These are phyloP conservation scores for Macroglossus sobrinus DNA, from an alignment of 2,113 vertebrate genomes.

Conservation along the genomic window DNA sequence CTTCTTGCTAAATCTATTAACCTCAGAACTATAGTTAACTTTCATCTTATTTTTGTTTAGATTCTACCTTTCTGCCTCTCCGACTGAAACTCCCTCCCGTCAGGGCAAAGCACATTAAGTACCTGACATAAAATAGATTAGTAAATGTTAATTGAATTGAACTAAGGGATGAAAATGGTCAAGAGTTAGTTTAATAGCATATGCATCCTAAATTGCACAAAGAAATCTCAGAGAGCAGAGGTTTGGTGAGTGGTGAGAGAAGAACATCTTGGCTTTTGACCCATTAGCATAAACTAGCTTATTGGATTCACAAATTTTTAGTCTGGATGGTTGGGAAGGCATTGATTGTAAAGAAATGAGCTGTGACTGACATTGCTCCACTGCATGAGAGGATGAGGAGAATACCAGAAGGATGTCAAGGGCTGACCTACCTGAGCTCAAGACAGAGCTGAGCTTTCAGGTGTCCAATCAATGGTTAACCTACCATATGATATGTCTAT, in stretches of 20 bases:
- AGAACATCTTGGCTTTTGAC: not conserved
- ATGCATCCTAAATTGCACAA: not conserved
- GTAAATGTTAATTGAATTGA: not conserved
- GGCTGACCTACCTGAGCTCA: not conserved
- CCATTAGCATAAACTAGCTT: not conserved
- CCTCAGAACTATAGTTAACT: not conserved
- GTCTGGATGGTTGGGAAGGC: not conserved
- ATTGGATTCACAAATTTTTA: not conserved
- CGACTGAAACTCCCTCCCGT: rapidly evolving
- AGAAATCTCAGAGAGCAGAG: not conserved
- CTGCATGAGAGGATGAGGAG: not conserved
- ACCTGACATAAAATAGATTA: not conserved
- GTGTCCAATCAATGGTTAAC: not conserved
- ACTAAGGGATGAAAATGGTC: not conserved
- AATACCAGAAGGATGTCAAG: not conserved
- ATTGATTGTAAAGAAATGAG: not conserved
- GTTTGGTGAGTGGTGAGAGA: not conserved
- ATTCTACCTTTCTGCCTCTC: not conserved
- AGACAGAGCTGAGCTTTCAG: not conserved
- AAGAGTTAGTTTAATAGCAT: not conserved
- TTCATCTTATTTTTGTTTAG: not conserved
- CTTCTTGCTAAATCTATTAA: not conserved
- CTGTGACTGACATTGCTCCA: not conserved
- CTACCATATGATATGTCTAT: not conserved
- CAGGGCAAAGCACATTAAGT: not conserved